Percentiles rank a stretch among this genome's conserved stretches.
Evolutionary conservation across 2,113 vertebrate genomes (phyloP).

Genomic region (Rousettus leschenaultii): DNA sequence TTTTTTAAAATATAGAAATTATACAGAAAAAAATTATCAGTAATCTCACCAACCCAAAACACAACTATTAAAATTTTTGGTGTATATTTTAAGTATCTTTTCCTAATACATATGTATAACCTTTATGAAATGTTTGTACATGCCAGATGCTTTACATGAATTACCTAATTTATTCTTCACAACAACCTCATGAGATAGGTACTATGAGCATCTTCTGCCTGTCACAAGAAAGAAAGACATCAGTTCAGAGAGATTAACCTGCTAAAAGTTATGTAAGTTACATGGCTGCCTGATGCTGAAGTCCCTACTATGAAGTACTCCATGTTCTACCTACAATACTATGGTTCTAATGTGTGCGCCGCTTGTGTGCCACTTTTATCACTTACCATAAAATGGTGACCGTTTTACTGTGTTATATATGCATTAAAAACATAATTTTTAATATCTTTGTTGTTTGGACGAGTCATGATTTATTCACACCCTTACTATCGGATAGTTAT

Average conservation of each 20-base stretch:
- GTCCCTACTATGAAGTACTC: background rate
- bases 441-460: background rate
- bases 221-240: background rate
- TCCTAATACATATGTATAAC: background rate
- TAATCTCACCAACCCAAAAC: background rate
- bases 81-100: background rate
- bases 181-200: background rate
- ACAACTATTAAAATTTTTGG: background rate
- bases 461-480: background rate
- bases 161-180: background rate
- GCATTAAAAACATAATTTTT: background rate
- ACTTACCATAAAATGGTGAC: background rate
- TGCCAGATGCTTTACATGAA: background rate
- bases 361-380: background rate
- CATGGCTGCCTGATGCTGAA: background rate
- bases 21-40: background rate
- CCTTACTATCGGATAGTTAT: background rate
- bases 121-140: background rate
- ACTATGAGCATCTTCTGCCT: background rate
- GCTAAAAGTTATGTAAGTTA: background rate
- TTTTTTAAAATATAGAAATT: background rate
- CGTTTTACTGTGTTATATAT: background rate
- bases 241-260: background rate
- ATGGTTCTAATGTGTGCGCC: background rate
- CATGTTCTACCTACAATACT: background rate